A percentile compares a stretch with the other conserved stretches of the same genome.
Conservation (phyloP, 2,888 invertebrate genomes). For the Scaptomyza parva region DNA sequence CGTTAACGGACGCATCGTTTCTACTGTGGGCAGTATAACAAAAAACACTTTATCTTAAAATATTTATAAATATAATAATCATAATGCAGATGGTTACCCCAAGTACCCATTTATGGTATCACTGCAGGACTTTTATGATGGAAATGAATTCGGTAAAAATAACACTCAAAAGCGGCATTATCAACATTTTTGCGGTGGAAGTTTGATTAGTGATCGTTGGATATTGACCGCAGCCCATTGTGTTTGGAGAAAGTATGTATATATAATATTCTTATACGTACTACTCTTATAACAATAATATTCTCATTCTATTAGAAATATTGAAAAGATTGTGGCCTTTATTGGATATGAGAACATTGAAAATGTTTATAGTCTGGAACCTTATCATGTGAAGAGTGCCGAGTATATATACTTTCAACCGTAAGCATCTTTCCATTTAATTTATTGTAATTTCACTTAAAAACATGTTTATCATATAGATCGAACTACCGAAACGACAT, state of each 20-base stretch:
- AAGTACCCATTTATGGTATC: slow-evolving; percentile 83
- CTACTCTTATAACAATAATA: background rate
- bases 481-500: slow-evolving; percentile 82
- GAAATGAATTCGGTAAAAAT: slow-evolving; percentile 14
- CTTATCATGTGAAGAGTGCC: slow-evolving; percentile 63
- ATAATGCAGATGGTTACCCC: slow-evolving; percentile 47
- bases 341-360: slow-evolving; percentile 79
- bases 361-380: slow-evolving; percentile 51
- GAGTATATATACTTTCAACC: slow-evolving; percentile 79
- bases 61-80: slow-evolving; percentile 14
- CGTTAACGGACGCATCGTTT: slow-evolving; percentile 76
- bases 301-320: slow-evolving; percentile 58
- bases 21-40: slow-evolving; percentile 61
- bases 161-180: slow-evolving; percentile 26
- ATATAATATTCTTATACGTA: background rate
- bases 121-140: slow-evolving; percentile 70
- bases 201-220: slow-evolving; percentile 78
- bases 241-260: slow-evolving; percentile 80
- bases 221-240: slow-evolving; percentile 84
- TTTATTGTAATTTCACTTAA: background rate
- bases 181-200: slow-evolving; percentile 84
- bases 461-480: slow-evolving; percentile 47
- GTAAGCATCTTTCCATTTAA: slow-evolving; percentile 63
- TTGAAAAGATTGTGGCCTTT: slow-evolving; percentile 64
- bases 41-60: slow-evolving; percentile 6